phyloP scores from a whole-genome alignment of 1,140 invertebrate genomes.

The Listronotus oregonensis region DNA sequence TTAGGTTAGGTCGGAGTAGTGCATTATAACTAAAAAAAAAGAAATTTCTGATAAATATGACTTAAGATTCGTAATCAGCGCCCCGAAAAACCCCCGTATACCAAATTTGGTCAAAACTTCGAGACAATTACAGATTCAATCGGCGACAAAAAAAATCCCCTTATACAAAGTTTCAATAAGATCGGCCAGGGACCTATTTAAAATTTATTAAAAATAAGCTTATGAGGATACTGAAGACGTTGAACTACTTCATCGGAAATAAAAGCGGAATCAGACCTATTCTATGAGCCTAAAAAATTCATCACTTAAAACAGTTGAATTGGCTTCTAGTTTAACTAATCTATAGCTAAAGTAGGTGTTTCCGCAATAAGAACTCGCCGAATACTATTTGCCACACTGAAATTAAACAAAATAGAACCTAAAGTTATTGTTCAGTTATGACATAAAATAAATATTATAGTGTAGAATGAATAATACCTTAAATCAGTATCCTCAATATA shows the following conservation, averaged over 20 bases:
- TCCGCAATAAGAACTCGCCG: conserved; percentile 97
- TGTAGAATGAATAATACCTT: conserved; percentile 64
- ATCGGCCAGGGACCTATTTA: background rate
- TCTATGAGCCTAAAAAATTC: conserved; percentile 97
- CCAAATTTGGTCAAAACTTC: too few relatives aligned
- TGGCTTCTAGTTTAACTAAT: conserved; percentile 98
- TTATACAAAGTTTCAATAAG: too few relatives aligned
- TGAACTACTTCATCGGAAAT: conserved; percentile 89
- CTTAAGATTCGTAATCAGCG: too few relatives aligned
- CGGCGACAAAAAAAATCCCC: too few relatives aligned
- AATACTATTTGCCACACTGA: conserved; percentile 95
- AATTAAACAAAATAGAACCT: conserved; percentile 51
- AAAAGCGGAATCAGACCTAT: conserved; percentile 95
- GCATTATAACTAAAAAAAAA: too few relatives aligned
- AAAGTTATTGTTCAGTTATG: background rate
- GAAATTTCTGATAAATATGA: too few relatives aligned
- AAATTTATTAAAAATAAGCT: conserved; percentile 40
- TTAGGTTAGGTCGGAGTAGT: too few relatives aligned
- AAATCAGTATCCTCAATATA: conserved; percentile 97
- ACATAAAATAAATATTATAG: conserved; percentile 3
- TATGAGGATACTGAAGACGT: conserved; percentile 59
- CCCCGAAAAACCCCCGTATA: too few relatives aligned
- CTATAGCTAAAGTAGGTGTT: conserved; percentile 96
- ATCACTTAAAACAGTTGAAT: conserved; percentile 97
- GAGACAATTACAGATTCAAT: too few relatives aligned